Conservation (phyloP, 2,888 invertebrate species). For the Conchocele bisecta region DNA sequence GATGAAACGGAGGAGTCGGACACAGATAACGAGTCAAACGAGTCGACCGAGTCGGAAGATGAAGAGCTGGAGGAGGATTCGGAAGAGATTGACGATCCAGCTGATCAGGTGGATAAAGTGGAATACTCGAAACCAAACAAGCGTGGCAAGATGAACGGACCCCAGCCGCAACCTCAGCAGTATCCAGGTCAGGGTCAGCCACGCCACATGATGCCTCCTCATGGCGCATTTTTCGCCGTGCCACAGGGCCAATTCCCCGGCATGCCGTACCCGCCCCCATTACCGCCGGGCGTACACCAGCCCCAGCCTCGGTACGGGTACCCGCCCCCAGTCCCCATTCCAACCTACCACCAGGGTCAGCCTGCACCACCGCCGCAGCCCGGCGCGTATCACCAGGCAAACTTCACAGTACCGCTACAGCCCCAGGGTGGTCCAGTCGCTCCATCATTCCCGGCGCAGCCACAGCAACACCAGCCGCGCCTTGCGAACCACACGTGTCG, state of each 20-base stretch:
- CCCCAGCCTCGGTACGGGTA: conserved; percentile 68
- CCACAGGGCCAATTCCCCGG: conserved; percentile 45
- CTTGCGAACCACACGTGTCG: conserved; percentile 7
- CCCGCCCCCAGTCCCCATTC: no score
- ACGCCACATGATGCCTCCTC: background rate
- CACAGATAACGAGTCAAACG: conserved; percentile 60
- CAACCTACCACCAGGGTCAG: conserved; percentile 24
- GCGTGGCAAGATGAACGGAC: no score
- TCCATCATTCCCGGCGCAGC: background rate
- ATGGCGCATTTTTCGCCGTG: conserved; percentile 7
- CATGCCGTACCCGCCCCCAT: conserved; percentile 35
- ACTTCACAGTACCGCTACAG: conserved; percentile 62
- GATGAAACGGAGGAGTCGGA: conserved; percentile 59
- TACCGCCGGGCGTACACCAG: conserved; percentile 56
- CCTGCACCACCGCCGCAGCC: conserved; percentile 23
- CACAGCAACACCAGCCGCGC: conserved; percentile 22
- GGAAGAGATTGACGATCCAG: conserved; percentile 46
- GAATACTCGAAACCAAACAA: conserved; percentile 54
- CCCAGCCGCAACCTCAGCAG: no score
- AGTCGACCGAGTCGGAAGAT: conserved; percentile 51
- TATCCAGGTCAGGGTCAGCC: conserved; percentile 20
- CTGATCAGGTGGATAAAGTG: conserved; percentile 9
- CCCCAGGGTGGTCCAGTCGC: conserved; percentile 12
- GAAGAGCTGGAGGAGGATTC: conserved; percentile 36
- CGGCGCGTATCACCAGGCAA: conserved; percentile 45